Conservation (phyloP, 1,140 invertebrate species). For the Latrodectus geometricus region DNA sequence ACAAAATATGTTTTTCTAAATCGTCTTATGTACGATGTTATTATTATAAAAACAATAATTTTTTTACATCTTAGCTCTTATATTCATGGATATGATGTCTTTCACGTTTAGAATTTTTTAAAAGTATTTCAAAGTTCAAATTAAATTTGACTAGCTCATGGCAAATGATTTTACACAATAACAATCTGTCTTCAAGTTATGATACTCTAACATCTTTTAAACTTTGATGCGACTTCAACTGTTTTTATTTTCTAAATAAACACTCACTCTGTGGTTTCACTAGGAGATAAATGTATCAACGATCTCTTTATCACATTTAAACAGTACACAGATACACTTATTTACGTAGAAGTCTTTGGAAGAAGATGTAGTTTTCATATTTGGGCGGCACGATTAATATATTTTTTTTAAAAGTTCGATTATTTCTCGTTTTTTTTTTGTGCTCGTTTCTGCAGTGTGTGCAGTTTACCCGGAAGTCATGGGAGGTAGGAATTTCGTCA, state of each 20-base stretch:
- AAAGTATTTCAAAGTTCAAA: neutral
- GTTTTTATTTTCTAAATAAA: neutral
- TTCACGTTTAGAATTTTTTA: neutral
- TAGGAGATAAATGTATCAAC: neutral
- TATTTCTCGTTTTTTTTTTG: neutral
- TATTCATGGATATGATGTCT: neutral
- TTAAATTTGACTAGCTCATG: neutral
- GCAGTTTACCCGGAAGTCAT: constrained; percentile 1
- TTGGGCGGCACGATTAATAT: constrained; percentile 10
- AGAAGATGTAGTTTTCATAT: constrained; percentile 20
- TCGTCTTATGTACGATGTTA: too few relatives aligned
- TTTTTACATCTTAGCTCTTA: neutral
- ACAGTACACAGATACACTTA: constrained; percentile 37
- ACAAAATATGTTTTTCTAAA: too few relatives aligned
- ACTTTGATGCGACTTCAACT: neutral
- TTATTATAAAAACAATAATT: too few relatives aligned
- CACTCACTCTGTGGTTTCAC: neutral
- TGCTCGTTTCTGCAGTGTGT: constrained; percentile 3
- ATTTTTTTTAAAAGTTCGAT: neutral
- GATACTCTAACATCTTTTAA: neutral
- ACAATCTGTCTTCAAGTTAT: neutral
- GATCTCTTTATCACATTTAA: constrained; percentile 48
- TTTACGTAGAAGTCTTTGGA: constrained; percentile 42
- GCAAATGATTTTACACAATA: neutral
- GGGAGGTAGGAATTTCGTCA: neutral